phyloP scores from a whole-genome alignment of 2,888 invertebrate species.

The Hermaeophaga mercurialis region DNA sequence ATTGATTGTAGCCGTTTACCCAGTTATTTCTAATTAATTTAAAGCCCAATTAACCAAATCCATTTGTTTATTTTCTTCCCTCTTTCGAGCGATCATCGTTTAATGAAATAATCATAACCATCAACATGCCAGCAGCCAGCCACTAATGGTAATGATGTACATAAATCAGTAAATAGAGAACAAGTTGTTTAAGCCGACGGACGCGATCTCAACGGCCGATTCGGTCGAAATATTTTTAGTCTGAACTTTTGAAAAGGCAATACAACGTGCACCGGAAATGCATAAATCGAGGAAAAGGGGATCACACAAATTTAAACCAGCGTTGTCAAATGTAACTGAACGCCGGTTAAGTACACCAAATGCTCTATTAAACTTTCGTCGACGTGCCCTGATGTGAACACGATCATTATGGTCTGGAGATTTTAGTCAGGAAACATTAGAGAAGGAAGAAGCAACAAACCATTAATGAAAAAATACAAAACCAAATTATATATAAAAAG shows the following conservation, averaged over 20 bases:
- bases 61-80: not conserved
- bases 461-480: too few relatives aligned
- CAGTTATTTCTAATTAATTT: too few relatives aligned
- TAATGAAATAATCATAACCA: constrained; percentile 6
- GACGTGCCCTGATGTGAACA: too few relatives aligned
- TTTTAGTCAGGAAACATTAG: too few relatives aligned
- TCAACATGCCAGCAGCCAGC: not conserved
- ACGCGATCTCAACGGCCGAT: not conserved
- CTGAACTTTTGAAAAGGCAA: too few relatives aligned
- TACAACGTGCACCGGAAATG: not conserved
- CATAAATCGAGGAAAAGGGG: not conserved
- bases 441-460: too few relatives aligned
- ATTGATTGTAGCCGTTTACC: too few relatives aligned
- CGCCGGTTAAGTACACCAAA: too few relatives aligned
- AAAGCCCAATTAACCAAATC: too few relatives aligned
- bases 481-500: too few relatives aligned
- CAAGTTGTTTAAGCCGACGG: not conserved
- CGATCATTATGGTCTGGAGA: too few relatives aligned
- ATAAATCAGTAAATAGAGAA: constrained; percentile 8
- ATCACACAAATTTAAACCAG: not conserved
- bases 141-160: not conserved
- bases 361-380: too few relatives aligned
- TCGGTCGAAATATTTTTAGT: not conserved
- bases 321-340: not conserved
- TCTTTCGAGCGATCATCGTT: not conserved